These are phyloP conservation scores for Forbesichthys papilliferus DNA, from an alignment of 2,113 vertebrate species.

Conservation along the genomic window DNA sequence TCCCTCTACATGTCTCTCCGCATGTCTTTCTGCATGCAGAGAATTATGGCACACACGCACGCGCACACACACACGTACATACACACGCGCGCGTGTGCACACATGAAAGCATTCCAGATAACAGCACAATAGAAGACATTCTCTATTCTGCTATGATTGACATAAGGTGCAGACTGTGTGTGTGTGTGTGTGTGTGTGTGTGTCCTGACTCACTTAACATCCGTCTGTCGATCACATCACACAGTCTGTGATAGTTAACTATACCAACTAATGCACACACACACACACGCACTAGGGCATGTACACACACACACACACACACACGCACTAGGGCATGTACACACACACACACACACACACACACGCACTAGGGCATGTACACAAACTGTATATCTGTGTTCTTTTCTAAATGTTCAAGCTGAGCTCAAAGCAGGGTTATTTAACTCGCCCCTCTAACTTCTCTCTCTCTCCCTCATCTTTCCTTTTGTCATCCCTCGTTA, in stretches of 20 bases:
- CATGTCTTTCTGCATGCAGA: too few relatives aligned
- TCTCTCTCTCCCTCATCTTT: constrained; percentile 28
- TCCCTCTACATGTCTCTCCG: too few relatives aligned
- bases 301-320: not conserved
- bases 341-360: not conserved
- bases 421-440: not conserved
- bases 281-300: not conserved
- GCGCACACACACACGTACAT: not conserved
- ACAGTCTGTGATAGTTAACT: constrained; percentile 38
- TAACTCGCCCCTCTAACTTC: not conserved
- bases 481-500: constrained; percentile 60
- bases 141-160: not conserved
- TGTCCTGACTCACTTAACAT: constrained; percentile 10
- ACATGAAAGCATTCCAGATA: not conserved
- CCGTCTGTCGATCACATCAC: constrained; percentile 35
- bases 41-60: not conserved
- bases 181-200: constrained; percentile 17
- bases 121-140: constrained; percentile 1
- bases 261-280: constrained; percentile 2
- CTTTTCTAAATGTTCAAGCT: constrained; percentile 15
- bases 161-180: constrained; percentile 13
- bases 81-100: not conserved
- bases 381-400: constrained; percentile 10
- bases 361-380: not conserved
- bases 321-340: too few relatives aligned